Conservation (phyloP, 2,888 invertebrate species). For the Pyrrhia umbra region DNA sequence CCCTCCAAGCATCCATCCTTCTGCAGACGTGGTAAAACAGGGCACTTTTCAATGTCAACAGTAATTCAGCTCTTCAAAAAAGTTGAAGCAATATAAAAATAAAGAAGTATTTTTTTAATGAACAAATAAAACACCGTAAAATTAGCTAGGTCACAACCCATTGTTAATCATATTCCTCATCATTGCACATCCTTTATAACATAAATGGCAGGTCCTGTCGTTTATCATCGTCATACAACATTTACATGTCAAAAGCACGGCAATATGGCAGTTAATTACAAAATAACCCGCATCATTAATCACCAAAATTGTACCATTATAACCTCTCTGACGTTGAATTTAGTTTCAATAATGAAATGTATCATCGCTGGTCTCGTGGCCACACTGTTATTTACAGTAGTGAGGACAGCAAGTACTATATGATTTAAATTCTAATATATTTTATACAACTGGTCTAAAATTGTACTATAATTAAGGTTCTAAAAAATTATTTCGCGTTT, state of each 20-base stretch:
- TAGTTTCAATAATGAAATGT: constrained; percentile 31
- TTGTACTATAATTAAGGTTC: too few species aligned
- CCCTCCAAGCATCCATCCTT: too few species aligned
- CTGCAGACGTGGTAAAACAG: too few species aligned
- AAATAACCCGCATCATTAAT: constrained; percentile 30
- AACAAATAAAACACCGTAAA: not conserved
- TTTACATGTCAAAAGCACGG: constrained; percentile 20
- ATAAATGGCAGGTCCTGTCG: constrained; percentile 22
- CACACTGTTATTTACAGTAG: not conserved
- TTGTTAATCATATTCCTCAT: not conserved
- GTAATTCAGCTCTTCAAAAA: too few species aligned
- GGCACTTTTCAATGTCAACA: too few species aligned
- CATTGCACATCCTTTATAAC: constrained; percentile 4
- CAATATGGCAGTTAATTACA: constrained; percentile 28
- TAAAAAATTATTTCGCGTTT: too few species aligned
- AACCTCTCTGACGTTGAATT: constrained; percentile 20
- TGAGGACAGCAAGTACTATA: constrained; percentile 19
- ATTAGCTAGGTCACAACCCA: not conserved
- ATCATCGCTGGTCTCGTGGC: constrained; percentile 4
- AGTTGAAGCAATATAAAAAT: too few species aligned
- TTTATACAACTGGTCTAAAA: too few species aligned
- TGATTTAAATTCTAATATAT: too few species aligned
- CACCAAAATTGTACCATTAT: constrained; percentile 27
- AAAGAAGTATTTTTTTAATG: too few species aligned
- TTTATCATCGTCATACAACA: constrained; percentile 15